Evolutionary conservation across 92 coral and sea anemone species (phyloP), one percentile per base, ranked within the genome.

Genomic region (Porites divaricata): DNA sequence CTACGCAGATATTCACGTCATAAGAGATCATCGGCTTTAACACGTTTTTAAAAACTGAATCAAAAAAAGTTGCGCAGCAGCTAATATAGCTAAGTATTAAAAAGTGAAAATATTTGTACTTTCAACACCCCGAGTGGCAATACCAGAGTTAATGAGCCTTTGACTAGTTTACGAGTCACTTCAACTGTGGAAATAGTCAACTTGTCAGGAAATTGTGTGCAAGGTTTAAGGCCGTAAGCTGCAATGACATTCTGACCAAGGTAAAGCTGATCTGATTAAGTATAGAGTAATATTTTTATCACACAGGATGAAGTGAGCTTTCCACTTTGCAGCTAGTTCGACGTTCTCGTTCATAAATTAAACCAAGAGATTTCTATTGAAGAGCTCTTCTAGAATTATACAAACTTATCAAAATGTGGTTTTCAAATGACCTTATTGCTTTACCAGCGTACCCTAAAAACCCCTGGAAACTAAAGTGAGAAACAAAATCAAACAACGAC

Each of bases 31-130:
- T 80, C 70, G n/a, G 20, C 53, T 10, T n/a, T 5, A 80, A 13
- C 24, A n/a, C 28, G 68, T 54, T 56, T 57, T 17, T 11, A 78
- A 45, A 69, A 80, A 69, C 45, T 35, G 45, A 35, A 3, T 35
- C 63, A 80, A 52, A 25, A 79, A 41, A 26, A 28, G 45, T 1
- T 21, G 8, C 67, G 65, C 72, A 62, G 58, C 16, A 54, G 23
- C 85, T 80, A 80, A 80, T 80, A 80, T 69, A 69, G 57, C 69
- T 80, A 80, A 80, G 85, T 35, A 56, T 69, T 35, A 35, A 50
- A 68, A 77, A 19, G 69, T n/a, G 11, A 80, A 58, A 35, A 80
- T 69, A 69, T 71, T 75, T 68, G 85, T 70, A 20, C 85, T 79
- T 79, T 69, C 6, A 49, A 69, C 69, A 69, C 26, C 41, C 5